Conservation (phyloP, 1,140 invertebrate genomes). For the Brachionus manjavacas region DNA sequence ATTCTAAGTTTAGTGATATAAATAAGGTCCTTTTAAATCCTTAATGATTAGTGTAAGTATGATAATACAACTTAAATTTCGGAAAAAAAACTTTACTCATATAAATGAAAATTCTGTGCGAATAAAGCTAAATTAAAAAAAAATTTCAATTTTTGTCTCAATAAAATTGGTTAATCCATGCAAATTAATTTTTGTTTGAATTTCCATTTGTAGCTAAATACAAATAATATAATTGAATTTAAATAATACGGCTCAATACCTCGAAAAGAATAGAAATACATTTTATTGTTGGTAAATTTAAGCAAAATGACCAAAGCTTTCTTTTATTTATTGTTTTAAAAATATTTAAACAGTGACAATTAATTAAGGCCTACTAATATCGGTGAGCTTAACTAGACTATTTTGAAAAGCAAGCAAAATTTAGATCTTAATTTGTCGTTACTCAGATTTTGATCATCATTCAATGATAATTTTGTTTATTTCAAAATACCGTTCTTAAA, state of each 20-base stretch:
- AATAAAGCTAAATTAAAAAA: not conserved
- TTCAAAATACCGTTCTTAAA: not conserved
- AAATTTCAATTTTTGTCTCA: not conserved
- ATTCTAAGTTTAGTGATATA: not conserved
- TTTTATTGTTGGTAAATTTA: not conserved
- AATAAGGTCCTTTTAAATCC: not conserved
- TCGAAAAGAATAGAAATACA: not conserved
- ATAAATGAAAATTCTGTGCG: not conserved
- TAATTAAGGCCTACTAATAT: not conserved
- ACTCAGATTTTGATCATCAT: not conserved
- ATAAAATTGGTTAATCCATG: not conserved
- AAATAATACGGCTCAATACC: not conserved
- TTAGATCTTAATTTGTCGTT: slow-evolving; percentile 20
- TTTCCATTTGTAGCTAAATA: not conserved
- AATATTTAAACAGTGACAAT: slow-evolving; percentile 28
- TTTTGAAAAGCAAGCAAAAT: not conserved
- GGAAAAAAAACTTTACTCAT: not conserved
- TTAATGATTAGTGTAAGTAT: not conserved
- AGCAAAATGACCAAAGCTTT: not conserved
- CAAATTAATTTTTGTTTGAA: not conserved
- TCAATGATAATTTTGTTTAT: slow-evolving; percentile 22
- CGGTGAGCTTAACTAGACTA: not conserved
- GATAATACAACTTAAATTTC: not conserved
- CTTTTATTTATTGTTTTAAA: not conserved
- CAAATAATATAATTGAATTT: not conserved